A percentile compares a stretch with the other conserved stretches of the same genome.
phyloP scores from a whole-genome alignment of 1,140 invertebrate genomes.

The Drosophila pectinifera region DNA sequence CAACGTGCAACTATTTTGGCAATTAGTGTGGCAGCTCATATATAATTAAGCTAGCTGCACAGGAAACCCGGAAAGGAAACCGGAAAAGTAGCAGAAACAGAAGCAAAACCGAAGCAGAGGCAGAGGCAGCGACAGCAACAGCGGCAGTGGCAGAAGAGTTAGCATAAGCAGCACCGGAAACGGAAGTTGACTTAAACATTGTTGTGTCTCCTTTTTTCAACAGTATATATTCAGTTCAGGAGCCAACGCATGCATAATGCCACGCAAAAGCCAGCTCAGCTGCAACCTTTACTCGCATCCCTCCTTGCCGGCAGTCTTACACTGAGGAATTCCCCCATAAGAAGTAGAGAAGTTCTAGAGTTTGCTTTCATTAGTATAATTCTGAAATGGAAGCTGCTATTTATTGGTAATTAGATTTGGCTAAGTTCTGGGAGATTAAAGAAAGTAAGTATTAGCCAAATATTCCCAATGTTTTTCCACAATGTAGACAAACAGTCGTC shows the following conservation, averaged over 20 bases:
- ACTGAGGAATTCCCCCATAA: not conserved
- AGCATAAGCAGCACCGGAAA: slow-evolving; percentile 38
- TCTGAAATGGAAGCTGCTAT: no score
- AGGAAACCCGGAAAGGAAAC: slow-evolving; percentile 40
- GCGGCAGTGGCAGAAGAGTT: slow-evolving; percentile 15
- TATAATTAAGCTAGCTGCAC: slow-evolving; percentile 39
- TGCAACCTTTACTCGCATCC: slow-evolving; percentile 14
- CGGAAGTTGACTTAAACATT: slow-evolving; percentile 37
- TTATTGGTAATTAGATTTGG: not conserved
- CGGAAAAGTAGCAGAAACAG: slow-evolving; percentile 23
- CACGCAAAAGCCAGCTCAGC: slow-evolving; percentile 24
- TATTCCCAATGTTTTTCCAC: not conserved
- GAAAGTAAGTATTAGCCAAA: not conserved
- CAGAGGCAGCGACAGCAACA: slow-evolving; percentile 4
- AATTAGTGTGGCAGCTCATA: slow-evolving; percentile 53
- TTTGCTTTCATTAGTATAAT: not conserved
- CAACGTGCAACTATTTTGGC: slow-evolving; percentile 46
- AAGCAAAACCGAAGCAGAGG: slow-evolving; percentile 1
- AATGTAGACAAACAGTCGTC: slow-evolving; percentile 37
- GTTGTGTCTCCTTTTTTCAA: slow-evolving; percentile 10
- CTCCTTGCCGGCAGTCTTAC: slow-evolving; percentile 1
- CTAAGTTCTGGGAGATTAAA: no score
- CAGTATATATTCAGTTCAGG: slow-evolving; percentile 21
- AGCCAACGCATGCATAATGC: slow-evolving; percentile 40
- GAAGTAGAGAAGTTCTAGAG: not conserved